Conservation (phyloP, 2,113 vertebrate species). For the Egretta garzetta region DNA sequence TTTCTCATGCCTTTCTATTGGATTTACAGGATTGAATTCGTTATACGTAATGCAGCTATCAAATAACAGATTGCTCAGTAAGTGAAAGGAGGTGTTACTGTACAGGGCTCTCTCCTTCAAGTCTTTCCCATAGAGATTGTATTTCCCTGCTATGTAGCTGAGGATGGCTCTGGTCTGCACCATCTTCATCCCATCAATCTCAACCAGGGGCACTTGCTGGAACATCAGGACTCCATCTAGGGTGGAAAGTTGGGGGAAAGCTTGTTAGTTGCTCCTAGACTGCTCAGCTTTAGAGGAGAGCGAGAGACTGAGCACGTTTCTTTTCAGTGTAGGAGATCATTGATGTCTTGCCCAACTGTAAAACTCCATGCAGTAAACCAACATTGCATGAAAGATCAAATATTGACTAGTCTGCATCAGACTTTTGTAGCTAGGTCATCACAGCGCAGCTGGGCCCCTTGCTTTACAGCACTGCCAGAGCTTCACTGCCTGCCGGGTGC, state of each 20-base stretch:
- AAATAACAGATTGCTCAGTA: not conserved
- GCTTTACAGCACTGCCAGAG: not conserved
- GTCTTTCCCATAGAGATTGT: slow-evolving; percentile 86
- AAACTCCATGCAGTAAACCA: not conserved
- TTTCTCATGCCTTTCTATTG: not conserved
- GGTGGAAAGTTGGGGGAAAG: not conserved
- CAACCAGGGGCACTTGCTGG: slow-evolving; percentile 90
- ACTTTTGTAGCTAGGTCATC: not conserved
- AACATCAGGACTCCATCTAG: slow-evolving; percentile 82
- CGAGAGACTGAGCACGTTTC: not conserved
- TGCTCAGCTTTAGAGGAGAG: not conserved
- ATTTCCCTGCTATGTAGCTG: slow-evolving; percentile 89
- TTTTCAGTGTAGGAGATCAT: not conserved
- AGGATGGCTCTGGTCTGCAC: slow-evolving; percentile 88
- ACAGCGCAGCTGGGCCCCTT: not conserved
- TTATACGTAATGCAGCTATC: not conserved
- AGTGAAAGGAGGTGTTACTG: not conserved
- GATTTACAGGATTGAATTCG: not conserved
- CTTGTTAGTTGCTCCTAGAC: not conserved
- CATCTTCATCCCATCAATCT: slow-evolving; percentile 91
- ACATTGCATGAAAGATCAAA: not conserved
- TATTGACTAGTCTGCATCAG: not conserved
- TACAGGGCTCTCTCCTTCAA: slow-evolving; percentile 86
- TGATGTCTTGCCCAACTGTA: not conserved
- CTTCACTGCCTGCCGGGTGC: not conserved